Base-by-base conservation (phyloP, 2,888 invertebrate genomes). In the Watsonalla binaria region DNA sequence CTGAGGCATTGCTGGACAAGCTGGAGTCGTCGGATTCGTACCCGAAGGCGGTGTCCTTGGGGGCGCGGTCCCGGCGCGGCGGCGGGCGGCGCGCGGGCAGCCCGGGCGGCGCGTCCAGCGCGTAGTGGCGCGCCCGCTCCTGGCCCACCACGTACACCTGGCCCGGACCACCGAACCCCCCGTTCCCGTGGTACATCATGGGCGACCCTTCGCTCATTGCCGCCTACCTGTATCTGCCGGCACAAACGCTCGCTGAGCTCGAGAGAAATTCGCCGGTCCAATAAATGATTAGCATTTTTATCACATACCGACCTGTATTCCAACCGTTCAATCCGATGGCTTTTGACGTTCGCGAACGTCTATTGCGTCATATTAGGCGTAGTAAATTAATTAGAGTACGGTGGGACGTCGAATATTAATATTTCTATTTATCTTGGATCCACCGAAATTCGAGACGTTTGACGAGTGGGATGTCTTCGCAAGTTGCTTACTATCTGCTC, bases 11-110 rank as follows among this genome's bases (percentile, higher is more conserved):
- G 66, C 90, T 90, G n/a, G 90, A 90, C 47, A 88, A 72, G 63
- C 90, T 90, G 53, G 90, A 90, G 70, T 90, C 90, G 67, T 90
- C 90, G 15, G 90, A 90, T 57, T 90, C 90, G 62, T 90, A 89
- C 24, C 84, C 86, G 60, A 90, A 89, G 53, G 88, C 86, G 15
- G 81, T 81, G 68, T 76, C 80, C 52, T 85, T 81, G 52, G 59
- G 55, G 11, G 68, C 82, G 37, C 81, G 78, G 39, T 82, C 81
- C 34, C 81, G 78, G 51, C 81, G 83, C 54, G 79, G 76, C 60
- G 74, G 80, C 80, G 68, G 80, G 61, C 70, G 84, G 63, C 75
- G 76, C 53, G 79, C 74, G 6, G 76, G 76, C 58, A 78, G 68
- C 57, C 74, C 74, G 66, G 81, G 85, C 60, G 81, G 70, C 60